Conservation (phyloP, 2,113 vertebrate genomes). For the Prietella phreatophila region DNA sequence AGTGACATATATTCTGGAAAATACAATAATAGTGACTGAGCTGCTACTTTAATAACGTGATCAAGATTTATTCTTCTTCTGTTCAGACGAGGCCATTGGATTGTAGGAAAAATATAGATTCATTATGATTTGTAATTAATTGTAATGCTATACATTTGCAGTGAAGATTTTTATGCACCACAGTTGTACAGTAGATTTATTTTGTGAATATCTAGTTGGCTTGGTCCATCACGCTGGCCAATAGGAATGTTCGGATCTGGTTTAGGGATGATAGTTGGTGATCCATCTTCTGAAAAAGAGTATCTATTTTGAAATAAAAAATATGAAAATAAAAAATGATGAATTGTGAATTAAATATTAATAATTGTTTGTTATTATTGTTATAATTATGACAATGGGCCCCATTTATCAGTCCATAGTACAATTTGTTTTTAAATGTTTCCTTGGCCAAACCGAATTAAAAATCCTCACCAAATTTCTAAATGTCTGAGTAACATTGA, state of each 20-base stretch:
- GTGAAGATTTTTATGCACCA: constrained; percentile 8
- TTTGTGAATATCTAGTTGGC: constrained; percentile 50
- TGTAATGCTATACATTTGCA: neutral
- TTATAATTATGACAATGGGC: neutral
- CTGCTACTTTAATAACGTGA: neutral
- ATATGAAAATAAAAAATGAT: neutral
- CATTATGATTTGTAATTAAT: neutral
- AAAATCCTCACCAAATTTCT: neutral
- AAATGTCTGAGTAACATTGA: neutral
- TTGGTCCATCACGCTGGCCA: constrained; percentile 50
- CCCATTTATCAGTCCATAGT: neutral
- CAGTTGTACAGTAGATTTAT: constrained; percentile 52
- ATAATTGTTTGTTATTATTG: neutral
- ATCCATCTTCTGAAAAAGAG: constrained; percentile 51
- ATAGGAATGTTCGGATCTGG: constrained; percentile 50
- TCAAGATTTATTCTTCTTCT: neutral
- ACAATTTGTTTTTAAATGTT: neutral
- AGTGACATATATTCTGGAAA: neutral
- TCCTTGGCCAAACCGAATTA: neutral
- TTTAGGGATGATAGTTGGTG: constrained; percentile 52
- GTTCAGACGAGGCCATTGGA: constrained; percentile 42
- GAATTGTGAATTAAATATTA: neutral
- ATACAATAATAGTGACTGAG: neutral
- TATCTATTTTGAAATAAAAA: constrained; percentile 30
- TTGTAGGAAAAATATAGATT: neutral